Evolutionary conservation across 2,113 vertebrate genomes (phyloP).

Genomic region (Menura novaehollandiae): DNA sequence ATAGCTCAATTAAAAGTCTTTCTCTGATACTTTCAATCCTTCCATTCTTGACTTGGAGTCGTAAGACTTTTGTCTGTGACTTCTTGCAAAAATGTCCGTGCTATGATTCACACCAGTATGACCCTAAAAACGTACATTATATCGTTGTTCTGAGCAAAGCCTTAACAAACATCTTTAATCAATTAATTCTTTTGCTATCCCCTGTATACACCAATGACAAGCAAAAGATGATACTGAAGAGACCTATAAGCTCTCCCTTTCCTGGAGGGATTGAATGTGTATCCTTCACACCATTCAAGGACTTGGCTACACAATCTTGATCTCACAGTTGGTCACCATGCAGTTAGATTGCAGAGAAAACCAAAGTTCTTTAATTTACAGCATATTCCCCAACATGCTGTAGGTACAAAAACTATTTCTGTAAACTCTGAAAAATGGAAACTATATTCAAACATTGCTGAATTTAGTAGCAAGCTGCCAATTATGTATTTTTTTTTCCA

Average conservation of each 20-base stretch:
- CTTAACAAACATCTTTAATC: not conserved
- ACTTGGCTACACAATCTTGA: not conserved
- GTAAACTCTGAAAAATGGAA: slow-evolving; percentile 25
- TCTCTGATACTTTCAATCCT: not conserved
- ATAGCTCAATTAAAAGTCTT: not conserved
- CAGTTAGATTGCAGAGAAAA: not conserved
- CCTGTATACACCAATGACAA: not conserved
- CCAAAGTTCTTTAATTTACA: not conserved
- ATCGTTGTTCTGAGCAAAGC: not conserved
- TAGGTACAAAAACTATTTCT: slow-evolving; percentile 3
- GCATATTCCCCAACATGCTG: not conserved
- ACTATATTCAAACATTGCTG: not conserved
- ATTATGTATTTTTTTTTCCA: slow-evolving; percentile 14
- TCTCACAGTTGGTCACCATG: not conserved
- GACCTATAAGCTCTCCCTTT: not conserved
- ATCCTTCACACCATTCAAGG: not conserved
- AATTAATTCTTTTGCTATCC: not conserved
- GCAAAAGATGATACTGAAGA: not conserved
- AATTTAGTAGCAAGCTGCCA: slow-evolving; percentile 12
- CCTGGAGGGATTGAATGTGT: not conserved
- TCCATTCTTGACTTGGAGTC: not conserved
- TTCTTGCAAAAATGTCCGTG: not conserved
- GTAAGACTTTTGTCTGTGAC: not conserved
- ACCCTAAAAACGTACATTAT: not conserved
- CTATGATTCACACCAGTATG: not conserved